These are phyloP conservation scores for Meriones psammophilus DNA, from an alignment of 2,797 vertebrate genomes.

Conservation along the genomic window DNA sequence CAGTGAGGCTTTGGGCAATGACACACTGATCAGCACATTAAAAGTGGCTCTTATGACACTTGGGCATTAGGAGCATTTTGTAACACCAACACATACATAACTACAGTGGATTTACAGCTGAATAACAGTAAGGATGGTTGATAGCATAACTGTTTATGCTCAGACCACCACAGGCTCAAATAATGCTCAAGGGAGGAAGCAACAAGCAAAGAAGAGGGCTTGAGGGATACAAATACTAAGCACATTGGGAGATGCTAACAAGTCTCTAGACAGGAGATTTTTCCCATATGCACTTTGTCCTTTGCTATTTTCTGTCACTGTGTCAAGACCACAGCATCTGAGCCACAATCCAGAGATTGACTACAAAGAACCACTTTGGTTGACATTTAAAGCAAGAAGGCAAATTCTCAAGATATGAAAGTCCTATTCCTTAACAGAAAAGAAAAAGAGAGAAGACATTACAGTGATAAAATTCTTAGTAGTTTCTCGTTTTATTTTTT, in stretches of 20 bases:
- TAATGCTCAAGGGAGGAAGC: neutral
- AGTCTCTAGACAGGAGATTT: neutral
- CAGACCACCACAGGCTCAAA: neutral
- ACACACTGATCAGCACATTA: neutral
- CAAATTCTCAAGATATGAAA: neutral
- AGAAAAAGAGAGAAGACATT: neutral
- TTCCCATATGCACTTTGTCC: neutral
- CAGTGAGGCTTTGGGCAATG: neutral
- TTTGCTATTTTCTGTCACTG: neutral
- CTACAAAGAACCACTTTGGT: neutral
- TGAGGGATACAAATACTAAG: neutral
- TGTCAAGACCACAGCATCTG: neutral
- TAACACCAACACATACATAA: neutral
- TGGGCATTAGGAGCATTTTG: neutral
- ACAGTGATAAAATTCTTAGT: neutral
- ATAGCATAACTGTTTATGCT: neutral
- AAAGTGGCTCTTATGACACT: neutral
- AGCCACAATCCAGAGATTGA: neutral
- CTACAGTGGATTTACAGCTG: neutral
- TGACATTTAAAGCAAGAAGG: constrained; percentile 61
- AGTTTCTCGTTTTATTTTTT: neutral
- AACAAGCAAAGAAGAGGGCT: neutral
- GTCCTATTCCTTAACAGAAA: constrained; percentile 3
- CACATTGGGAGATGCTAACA: neutral
- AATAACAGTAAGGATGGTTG: neutral